phyloP scores from a whole-genome alignment of 2,113 vertebrate genomes.

The Pygathrix nemaeus region DNA sequence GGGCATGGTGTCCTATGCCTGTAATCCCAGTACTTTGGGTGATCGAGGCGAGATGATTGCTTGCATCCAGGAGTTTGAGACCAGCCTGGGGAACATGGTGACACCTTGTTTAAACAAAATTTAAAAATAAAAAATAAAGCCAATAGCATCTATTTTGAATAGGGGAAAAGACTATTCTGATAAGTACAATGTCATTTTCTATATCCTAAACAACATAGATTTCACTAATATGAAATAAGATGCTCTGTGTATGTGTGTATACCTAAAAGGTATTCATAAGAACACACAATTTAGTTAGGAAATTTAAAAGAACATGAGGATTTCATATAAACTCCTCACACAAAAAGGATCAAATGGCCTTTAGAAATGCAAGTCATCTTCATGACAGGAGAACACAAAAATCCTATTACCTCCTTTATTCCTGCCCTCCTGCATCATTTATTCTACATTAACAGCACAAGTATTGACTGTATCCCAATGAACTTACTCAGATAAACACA shows the following conservation, averaged over 20 bases:
- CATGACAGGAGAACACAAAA: neutral
- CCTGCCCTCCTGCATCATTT: neutral
- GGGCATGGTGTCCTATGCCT: too few species aligned
- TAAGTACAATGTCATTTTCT: neutral
- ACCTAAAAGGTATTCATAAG: neutral
- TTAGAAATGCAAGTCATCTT: neutral
- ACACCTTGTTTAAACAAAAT: too few species aligned
- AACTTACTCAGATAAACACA: conserved; percentile 83
- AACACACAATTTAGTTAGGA: neutral
- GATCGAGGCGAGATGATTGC: too few species aligned
- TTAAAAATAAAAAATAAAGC: neutral
- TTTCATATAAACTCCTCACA: neutral
- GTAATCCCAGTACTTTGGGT: too few species aligned
- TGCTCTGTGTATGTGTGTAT: neutral
- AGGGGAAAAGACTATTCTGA: neutral
- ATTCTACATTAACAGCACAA: neutral
- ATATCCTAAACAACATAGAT: neutral
- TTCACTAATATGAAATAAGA: conserved; percentile 38
- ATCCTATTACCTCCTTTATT: neutral
- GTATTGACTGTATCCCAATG: conserved; percentile 53
- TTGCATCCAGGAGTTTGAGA: too few species aligned
- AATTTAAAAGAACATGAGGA: neutral
- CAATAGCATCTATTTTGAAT: neutral
- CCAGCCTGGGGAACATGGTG: too few species aligned
- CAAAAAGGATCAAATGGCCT: neutral